Evolutionary conservation across 2,888 invertebrate genomes (phyloP), one percentile per base, ranked within the genome.

Genomic region (Ligdia adustata): DNA sequence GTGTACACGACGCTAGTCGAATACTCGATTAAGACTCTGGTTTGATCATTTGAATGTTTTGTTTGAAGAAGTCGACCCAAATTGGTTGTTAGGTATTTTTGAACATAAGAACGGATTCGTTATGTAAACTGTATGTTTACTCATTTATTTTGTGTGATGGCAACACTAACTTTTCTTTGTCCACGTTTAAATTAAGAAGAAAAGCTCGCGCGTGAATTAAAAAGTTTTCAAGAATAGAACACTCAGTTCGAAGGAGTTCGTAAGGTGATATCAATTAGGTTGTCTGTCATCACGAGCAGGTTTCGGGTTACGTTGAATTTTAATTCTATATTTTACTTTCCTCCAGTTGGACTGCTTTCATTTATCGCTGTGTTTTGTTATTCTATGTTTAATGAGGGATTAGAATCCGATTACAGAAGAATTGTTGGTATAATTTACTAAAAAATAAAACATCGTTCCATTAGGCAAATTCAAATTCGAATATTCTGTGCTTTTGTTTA

Each of bases 211-310:
- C 9, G 9, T 24, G 27, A 29, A 31, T 46, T 13, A 45, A 37
- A n/a, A 40, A 45, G 14, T 40, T 35, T 50, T 73, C 69, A 42
- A 65, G 75, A 78, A 79, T 81, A 79, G 75, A 80, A 66, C 76
- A 74, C 80, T 83, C 77, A 12, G 68, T 72, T 71, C 60, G 66
- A 69, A 71, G 59, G 61, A 53, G 64, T 61, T 58, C 56, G 81
- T 61, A 85, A 87, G 73, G 62, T 69, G 82, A 88, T 85, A 86
- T 82, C 82, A 85, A 85, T 87, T 84, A 86, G 79, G 71, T 75
- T 66, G 72, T 67, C 79, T 78, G 82, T 83, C 86, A 71, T 65
- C 79, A 53, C 56, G 50, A 41, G 13, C 32, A 62, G 54, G 76
- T 71, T 59, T 87, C 64, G 54, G 49, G 63, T 86, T 81, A 62